Evolutionary conservation across 2,113 vertebrate genomes (phyloP).

Genomic region (Percopsis transmontana): DNA sequence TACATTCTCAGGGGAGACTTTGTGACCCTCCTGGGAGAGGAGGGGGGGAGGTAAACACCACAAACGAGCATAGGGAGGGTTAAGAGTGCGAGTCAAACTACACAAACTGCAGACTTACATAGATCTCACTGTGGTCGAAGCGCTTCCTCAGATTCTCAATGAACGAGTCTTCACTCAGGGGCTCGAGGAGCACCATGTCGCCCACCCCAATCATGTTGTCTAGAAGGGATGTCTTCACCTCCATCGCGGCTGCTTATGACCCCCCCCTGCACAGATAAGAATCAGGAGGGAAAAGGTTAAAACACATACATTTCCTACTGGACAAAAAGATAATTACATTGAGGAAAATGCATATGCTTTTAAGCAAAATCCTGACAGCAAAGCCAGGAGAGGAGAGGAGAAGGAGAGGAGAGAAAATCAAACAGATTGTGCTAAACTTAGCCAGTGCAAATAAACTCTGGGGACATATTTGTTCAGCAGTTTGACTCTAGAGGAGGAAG

Average conservation of each 20-base stretch:
- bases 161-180: conserved; percentile 90
- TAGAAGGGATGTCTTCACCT: conserved; percentile 95
- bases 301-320: background rate
- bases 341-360: too few species aligned
- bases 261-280: conserved; percentile 60
- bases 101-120: conserved; percentile 81
- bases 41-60: background rate
- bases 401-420: background rate
- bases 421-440: conserved; percentile 56
- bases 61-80: too few species aligned
- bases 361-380: background rate
- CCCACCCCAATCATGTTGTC: conserved; percentile 98
- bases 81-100: background rate
- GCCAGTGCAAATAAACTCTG: conserved; percentile 59
- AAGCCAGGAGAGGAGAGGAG: background rate
- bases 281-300: conserved; percentile 3
- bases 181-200: conserved; percentile 97
- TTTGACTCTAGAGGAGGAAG: conserved; percentile 42
- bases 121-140: conserved; percentile 94
- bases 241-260: conserved; percentile 91
- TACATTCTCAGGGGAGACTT: background rate
- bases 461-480: conserved; percentile 62
- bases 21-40: background rate
- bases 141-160: conserved; percentile 91
- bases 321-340: too few species aligned